A percentile compares a stretch with the other conserved stretches of the same genome.
These are phyloP conservation scores for Xyliphius kryptos DNA, from an alignment of 2,113 vertebrate species.

Conservation along the genomic window DNA sequence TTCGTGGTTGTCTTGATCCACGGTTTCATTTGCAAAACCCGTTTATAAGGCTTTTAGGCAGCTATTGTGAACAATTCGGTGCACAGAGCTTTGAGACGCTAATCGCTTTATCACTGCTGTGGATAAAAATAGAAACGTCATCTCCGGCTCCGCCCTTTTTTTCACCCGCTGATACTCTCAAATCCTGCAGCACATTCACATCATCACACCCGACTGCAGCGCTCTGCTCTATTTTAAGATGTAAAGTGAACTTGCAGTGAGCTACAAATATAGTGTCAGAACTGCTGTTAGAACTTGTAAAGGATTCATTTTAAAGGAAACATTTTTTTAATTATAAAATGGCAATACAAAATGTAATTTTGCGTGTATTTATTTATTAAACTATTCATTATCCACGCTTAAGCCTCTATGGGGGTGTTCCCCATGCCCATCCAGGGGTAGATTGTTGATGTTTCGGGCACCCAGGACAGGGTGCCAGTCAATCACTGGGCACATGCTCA, in stretches of 20 bases:
- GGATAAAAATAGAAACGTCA: constrained; percentile 60
- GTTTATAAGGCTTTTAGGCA: constrained; percentile 50
- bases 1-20: background rate
- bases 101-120: constrained; percentile 58
- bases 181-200: constrained; percentile 17
- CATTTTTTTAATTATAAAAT: too few species aligned
- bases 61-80: constrained; percentile 48
- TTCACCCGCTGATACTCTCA: constrained; percentile 43
- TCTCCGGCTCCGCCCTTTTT: constrained; percentile 49
- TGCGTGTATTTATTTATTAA: too few species aligned
- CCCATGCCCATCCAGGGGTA: too few species aligned
- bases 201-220: constrained; percentile 22
- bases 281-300: too few species aligned
- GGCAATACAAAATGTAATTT: too few species aligned
- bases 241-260: background rate
- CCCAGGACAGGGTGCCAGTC: too few species aligned
- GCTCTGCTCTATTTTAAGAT: constrained; percentile 28
- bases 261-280: too few species aligned
- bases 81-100: constrained; percentile 55
- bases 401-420: too few species aligned
- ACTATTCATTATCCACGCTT: too few species aligned
- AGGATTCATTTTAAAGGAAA: too few species aligned
- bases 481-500: too few species aligned
- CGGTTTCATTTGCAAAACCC: constrained; percentile 45
- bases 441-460: too few species aligned